These are phyloP conservation scores for Chiridota heheva DNA, from an alignment of 35 echinoderm and acorn worm genomes.

Conservation along the genomic window DNA sequence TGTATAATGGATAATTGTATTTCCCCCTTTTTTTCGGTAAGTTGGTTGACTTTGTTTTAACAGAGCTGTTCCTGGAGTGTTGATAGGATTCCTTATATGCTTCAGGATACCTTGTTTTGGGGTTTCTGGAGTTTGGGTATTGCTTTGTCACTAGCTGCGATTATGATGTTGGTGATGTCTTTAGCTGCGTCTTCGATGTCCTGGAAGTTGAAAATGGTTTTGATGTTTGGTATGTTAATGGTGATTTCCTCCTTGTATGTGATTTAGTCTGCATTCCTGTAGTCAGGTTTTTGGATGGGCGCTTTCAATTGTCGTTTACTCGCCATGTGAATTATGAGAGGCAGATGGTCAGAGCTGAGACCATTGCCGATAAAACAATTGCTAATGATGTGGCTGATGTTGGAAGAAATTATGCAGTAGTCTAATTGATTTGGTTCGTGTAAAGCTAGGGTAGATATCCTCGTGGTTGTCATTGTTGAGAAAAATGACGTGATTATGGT, in stretches of 20 bases:
- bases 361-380: background rate
- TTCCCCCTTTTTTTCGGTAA: background rate
- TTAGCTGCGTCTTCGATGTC: background rate
- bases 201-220: background rate
- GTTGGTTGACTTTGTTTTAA: background rate
- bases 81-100: background rate
- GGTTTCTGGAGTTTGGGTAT: background rate
- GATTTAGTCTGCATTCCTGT: background rate
- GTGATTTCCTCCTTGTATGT: background rate
- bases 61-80: background rate
- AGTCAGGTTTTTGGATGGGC: background rate
- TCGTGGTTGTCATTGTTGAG: conserved; percentile 12
- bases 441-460: no score
- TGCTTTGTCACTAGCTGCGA: background rate
- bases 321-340: background rate
- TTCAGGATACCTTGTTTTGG: background rate
- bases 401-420: conserved; percentile 9
- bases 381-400: background rate
- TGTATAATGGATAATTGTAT: background rate
- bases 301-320: background rate
- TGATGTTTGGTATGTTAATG: background rate
- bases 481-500: background rate
- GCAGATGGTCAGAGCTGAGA: conserved; percentile 8
- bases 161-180: background rate
- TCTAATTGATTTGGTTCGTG: no score